Conservation (phyloP, 1,140 invertebrate genomes). For the Hyles vespertilio region DNA sequence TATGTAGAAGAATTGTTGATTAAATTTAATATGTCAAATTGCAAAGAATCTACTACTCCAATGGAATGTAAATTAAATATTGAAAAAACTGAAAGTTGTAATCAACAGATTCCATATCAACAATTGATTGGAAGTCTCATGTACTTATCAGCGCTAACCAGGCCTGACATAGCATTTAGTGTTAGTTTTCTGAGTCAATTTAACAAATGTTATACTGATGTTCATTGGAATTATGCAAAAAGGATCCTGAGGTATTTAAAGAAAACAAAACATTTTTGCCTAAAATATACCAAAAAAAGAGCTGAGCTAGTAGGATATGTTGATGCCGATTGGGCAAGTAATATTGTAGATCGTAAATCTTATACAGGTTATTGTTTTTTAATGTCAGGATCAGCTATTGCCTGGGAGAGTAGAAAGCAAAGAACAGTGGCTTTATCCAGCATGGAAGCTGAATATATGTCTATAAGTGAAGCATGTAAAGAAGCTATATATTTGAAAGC, state of each 20-base stretch:
- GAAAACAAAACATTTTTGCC: neutral
- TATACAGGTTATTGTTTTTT: slow-evolving; percentile 7
- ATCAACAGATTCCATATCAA: neutral
- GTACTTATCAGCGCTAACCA: neutral
- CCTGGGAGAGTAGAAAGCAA: slow-evolving; percentile 3
- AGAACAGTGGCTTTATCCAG: neutral
- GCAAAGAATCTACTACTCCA: slow-evolving; percentile 22
- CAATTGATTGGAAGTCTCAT: neutral
- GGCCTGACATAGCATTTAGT: neutral
- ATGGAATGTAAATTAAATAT: slow-evolving; percentile 17
- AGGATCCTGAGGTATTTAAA: slow-evolving; percentile 4
- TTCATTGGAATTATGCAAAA: slow-evolving; percentile 1
- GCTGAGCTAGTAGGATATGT: neutral
- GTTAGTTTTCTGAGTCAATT: slow-evolving; percentile 3
- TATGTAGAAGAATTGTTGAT: slow-evolving; percentile 23
- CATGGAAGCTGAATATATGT: slow-evolving; percentile 1
- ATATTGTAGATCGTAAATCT: neutral
- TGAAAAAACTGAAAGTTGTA: slow-evolving; percentile 10
- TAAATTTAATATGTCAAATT: slow-evolving; percentile 32
- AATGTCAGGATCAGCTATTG: neutral
- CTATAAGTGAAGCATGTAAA: neutral
- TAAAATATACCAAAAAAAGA: neutral
- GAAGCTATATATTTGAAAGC: neutral
- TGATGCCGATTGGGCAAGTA: neutral
- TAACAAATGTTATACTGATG: slow-evolving; percentile 1